These are phyloP conservation scores for Cyaniris semiargus DNA, from an alignment of 2,888 invertebrate genomes.

Conservation along the genomic window DNA sequence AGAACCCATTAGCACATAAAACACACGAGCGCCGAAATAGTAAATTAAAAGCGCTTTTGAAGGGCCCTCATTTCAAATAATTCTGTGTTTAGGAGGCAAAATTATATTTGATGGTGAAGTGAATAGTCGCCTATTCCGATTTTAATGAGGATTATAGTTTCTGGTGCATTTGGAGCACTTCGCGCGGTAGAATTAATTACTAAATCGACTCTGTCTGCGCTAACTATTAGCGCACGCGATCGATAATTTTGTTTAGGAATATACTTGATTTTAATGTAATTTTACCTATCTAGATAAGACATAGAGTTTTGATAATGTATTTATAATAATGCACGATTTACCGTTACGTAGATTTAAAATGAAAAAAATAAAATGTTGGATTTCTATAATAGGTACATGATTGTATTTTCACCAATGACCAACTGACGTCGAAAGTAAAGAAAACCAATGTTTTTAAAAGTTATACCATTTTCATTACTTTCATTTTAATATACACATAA, in stretches of 20 bases:
- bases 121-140: conserved; percentile 75
- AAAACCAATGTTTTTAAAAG: too few species aligned
- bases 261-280: neutral
- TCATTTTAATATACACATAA: too few species aligned
- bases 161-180: conserved; percentile 77
- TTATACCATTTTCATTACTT: too few species aligned
- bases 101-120: conserved; percentile 73
- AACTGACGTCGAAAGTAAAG: neutral
- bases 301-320: neutral
- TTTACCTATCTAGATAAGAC: neutral
- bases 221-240: conserved; percentile 43
- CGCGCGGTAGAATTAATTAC: conserved; percentile 78
- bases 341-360: neutral
- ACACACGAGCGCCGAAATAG: conserved; percentile 29
- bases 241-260: conserved; percentile 15
- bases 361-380: neutral
- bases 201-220: conserved; percentile 70
- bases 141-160: conserved; percentile 79
- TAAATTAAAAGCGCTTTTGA: conserved; percentile 39
- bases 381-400: too few species aligned
- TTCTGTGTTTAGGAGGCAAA: conserved; percentile 71
- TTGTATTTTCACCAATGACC: neutral
- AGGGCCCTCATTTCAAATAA: conserved; percentile 41
- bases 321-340: neutral
- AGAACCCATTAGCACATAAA: conserved; percentile 2